phyloP scores from a whole-genome alignment of 1,140 invertebrate genomes.

The Hirudo medicinalis region DNA sequence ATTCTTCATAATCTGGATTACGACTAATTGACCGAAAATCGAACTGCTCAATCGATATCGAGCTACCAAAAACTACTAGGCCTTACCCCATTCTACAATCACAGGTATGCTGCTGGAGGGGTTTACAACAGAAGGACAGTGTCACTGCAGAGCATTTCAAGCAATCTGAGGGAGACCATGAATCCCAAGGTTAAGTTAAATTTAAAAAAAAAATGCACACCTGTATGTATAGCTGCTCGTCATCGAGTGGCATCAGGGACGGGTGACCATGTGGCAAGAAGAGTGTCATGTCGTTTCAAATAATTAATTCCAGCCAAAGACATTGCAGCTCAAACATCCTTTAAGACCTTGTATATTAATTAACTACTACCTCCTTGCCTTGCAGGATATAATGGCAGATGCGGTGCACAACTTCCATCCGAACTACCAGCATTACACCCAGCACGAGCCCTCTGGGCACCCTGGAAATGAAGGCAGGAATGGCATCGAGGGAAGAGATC shows the following conservation, averaged over 20 bases:
- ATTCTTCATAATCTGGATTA: too few species aligned
- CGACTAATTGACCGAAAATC: too few species aligned
- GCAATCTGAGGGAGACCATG: slow-evolving; percentile 98
- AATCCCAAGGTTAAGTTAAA: slow-evolving; percentile 67
- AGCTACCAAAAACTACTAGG: too few species aligned
- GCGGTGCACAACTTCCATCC: slow-evolving; percentile 99
- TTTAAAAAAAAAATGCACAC: too few species aligned
- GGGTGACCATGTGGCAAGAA: too few species aligned
- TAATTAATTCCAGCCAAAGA: too few species aligned
- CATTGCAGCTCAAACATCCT: too few species aligned
- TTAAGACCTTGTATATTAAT: slow-evolving; percentile 62
- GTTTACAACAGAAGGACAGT: slow-evolving; percentile 46
- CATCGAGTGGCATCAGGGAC: too few species aligned
- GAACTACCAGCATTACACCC: slow-evolving; percentile 98
- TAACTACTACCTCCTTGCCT: background rate
- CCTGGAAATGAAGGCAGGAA: background rate
- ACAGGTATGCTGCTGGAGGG: slow-evolving; percentile 8
- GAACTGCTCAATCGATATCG: too few species aligned
- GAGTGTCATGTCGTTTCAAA: too few species aligned
- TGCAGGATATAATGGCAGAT: slow-evolving; percentile 95
- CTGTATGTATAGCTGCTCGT: too few species aligned
- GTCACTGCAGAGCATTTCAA: slow-evolving; percentile 96
- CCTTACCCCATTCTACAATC: background rate
- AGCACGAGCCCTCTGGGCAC: slow-evolving; percentile 48
- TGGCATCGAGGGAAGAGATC: background rate